Evolutionary conservation across 1,140 invertebrate species (phyloP).

Genomic region (Drosophila oshimai): DNA sequence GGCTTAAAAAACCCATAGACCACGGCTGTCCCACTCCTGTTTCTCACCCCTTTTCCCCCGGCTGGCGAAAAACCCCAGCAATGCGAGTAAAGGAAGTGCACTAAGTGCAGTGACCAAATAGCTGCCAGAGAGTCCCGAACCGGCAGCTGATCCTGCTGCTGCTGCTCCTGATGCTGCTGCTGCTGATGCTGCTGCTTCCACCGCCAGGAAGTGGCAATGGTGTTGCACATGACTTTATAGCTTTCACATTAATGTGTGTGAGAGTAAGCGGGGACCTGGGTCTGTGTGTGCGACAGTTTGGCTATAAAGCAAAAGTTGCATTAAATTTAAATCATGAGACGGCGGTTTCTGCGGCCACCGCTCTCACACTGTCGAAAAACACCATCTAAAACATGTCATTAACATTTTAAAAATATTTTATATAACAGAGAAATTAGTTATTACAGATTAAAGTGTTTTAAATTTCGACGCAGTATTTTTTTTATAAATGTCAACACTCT

Average conservation of each 20-base stretch:
- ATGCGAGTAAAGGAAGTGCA: constrained; percentile 66
- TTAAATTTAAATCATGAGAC: constrained; percentile 75
- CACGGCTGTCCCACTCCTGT: constrained; percentile 6
- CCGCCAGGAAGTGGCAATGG: constrained; percentile 54
- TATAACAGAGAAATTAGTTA: too few relatives aligned
- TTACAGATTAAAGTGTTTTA: too few relatives aligned
- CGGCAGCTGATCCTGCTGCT: constrained; percentile 7
- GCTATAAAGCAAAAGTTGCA: constrained; percentile 60
- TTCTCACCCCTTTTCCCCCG: not conserved
- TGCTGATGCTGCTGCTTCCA: constrained; percentile 17
- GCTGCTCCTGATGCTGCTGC: constrained; percentile 9
- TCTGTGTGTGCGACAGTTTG: constrained; percentile 42
- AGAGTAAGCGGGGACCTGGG: not conserved
- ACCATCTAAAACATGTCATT: too few relatives aligned
- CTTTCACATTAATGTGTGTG: constrained; percentile 43
- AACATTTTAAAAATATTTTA: too few relatives aligned
- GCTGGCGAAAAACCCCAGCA: constrained; percentile 50
- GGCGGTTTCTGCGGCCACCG: constrained; percentile 52
- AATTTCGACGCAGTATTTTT: too few relatives aligned
- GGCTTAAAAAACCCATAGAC: constrained; percentile 19
- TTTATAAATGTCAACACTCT: too few relatives aligned
- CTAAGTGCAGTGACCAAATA: constrained; percentile 77
- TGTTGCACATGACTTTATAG: constrained; percentile 76
- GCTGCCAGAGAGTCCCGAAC: constrained; percentile 49
- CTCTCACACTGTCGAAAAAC: constrained; percentile 15